A percentile compares a stretch with the other conserved stretches of the same genome.
These are phyloP conservation scores for Boulengeromyrus knoepffleri DNA, from an alignment of 2,113 vertebrate genomes.

Conservation along the genomic window DNA sequence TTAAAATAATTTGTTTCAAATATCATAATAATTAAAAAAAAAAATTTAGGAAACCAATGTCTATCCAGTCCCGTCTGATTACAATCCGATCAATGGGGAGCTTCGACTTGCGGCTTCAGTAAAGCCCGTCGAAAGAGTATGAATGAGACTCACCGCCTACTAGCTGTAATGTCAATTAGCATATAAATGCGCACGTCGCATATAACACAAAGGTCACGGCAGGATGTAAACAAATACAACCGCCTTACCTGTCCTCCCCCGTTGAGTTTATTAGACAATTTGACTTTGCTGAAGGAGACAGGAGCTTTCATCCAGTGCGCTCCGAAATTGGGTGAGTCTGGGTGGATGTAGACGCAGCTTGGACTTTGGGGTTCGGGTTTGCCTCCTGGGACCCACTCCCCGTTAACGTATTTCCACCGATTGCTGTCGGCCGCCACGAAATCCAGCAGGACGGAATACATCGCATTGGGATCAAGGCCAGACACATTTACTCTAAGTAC, in stretches of 20 bases:
- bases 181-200: background rate
- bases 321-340: conserved; percentile 72
- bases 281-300: conserved; percentile 73
- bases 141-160: background rate
- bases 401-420: conserved; percentile 73
- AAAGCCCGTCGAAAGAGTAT: background rate
- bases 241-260: conserved; percentile 67
- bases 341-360: conserved; percentile 74
- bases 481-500: conserved; percentile 60
- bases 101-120: background rate
- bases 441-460: conserved; percentile 71
- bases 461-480: conserved; percentile 68
- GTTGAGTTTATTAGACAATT: conserved; percentile 71
- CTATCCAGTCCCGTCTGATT: background rate
- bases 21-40: background rate
- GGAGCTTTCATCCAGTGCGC: conserved; percentile 74
- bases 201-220: background rate
- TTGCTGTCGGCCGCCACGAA: conserved; percentile 71
- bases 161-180: background rate
- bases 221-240: background rate
- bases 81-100: background rate
- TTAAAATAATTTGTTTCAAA: background rate
- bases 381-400: conserved; percentile 69
- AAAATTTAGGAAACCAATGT: background rate
- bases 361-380: conserved; percentile 71